These are phyloP conservation scores for Nemotelus pantherinus DNA, from an alignment of 2,888 invertebrate species.

Conservation along the genomic window DNA sequence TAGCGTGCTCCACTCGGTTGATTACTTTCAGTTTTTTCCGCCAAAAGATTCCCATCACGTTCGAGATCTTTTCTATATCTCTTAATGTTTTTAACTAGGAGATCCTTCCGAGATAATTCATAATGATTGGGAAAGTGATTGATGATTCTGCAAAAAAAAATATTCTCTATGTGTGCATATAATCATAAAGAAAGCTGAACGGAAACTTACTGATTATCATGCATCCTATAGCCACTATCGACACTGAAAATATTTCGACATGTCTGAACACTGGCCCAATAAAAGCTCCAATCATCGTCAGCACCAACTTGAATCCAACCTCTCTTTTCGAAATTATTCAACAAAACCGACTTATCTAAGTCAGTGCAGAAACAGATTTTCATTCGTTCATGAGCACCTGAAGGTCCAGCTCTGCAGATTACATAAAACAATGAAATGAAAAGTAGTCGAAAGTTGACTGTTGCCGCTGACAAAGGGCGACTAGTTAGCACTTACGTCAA, in stretches of 20 bases:
- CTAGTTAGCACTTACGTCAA: too few relatives aligned
- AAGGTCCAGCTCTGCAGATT: slow-evolving; percentile 53
- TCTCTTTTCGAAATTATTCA: slow-evolving; percentile 90
- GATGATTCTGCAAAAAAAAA: slow-evolving; percentile 72
- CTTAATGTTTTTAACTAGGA: slow-evolving; percentile 95
- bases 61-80: slow-evolving; percentile 92
- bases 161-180: background rate
- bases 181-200: slow-evolving; percentile 14
- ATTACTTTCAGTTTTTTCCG: slow-evolving; percentile 73
- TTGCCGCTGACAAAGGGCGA: too few relatives aligned
- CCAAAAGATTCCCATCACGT: slow-evolving; percentile 86
- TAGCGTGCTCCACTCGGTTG: slow-evolving; percentile 76
- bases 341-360: slow-evolving; percentile 91
- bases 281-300: slow-evolving; percentile 96
- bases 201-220: slow-evolving; percentile 82
- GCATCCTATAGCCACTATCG: slow-evolving; percentile 91
- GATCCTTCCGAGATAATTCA: slow-evolving; percentile 93
- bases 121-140: slow-evolving; percentile 98
- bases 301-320: slow-evolving; percentile 86
- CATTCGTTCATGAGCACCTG: slow-evolving; percentile 55
- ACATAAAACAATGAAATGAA: too few relatives aligned
- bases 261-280: slow-evolving; percentile 94
- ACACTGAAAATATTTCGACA: slow-evolving; percentile 91
- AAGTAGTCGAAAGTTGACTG: too few relatives aligned
- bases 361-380: slow-evolving; percentile 64